phyloP scores from a whole-genome alignment of 2,797 vertebrate species.

The Pangasius djambal region DNA sequence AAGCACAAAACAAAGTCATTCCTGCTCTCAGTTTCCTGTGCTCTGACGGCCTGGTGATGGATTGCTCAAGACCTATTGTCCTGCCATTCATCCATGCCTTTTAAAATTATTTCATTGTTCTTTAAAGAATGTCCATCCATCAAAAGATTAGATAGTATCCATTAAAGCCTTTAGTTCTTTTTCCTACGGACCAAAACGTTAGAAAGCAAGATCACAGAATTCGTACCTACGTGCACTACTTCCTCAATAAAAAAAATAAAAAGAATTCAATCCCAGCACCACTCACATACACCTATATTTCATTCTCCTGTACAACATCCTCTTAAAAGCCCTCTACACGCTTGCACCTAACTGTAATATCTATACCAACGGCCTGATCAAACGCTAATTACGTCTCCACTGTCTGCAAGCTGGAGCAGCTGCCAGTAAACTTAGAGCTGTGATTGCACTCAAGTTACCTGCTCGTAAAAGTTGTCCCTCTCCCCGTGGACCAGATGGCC shows the following conservation, averaged over 20 bases:
- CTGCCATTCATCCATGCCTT: slow-evolving; percentile 33
- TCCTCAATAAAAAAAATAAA: neutral
- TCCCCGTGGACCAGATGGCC: slow-evolving; percentile 53
- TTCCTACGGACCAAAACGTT: neutral
- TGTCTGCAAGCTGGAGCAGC: slow-evolving; percentile 37
- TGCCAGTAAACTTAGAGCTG: slow-evolving; percentile 54
- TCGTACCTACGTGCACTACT: neutral
- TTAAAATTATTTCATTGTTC: slow-evolving; percentile 41
- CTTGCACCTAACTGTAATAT: slow-evolving; percentile 25
- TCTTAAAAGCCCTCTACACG: neutral
- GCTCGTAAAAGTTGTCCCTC: slow-evolving; percentile 40
- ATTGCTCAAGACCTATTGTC: slow-evolving; percentile 50
- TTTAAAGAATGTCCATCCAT: slow-evolving; percentile 36
- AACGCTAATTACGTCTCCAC: slow-evolving; percentile 54
- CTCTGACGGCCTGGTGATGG: slow-evolving; percentile 46
- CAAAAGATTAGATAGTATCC: neutral
- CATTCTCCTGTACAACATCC: neutral
- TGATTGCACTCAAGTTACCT: slow-evolving; percentile 59
- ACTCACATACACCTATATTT: neutral
- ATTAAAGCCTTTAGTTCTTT: neutral
- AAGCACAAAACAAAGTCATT: slow-evolving; percentile 35
- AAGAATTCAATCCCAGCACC: neutral
- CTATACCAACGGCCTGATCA: slow-evolving; percentile 48
- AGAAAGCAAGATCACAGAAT: neutral
- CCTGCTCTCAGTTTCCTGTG: slow-evolving; percentile 43